Evolutionary conservation across 2,797 vertebrate genomes (phyloP), one percentile per base, ranked within the genome.

Genomic region (Sebastes minor): DNA sequence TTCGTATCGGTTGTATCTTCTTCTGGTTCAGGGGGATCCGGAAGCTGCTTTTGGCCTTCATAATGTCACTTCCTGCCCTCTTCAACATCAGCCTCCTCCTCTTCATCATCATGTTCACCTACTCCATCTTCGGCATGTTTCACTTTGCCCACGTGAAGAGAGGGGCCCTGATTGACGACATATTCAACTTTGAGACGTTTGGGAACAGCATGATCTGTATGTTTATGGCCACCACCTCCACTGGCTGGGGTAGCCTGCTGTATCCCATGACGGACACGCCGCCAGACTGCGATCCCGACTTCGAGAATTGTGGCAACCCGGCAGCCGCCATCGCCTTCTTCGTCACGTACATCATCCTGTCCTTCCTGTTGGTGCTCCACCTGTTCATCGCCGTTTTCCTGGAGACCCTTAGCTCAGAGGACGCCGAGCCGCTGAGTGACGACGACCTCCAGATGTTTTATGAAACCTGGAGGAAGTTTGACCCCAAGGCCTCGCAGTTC

Each of bases 11-110:
- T 2, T 96, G 97, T 0, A 91, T 98, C 49, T 91, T 98, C 38
- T 94, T 94, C 0, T 96, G 94, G 1, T 94, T 96, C 1, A 97
- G 96, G 85, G 95, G 96, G 49, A 97, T 98, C 87, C 92, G 96
- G 59, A 98, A 94, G 0, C 93, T 99, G 42, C 92, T 99, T 38
- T 95, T 97, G 2, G 96, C 96, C 16, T 93, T 98, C 55, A 95
- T 98, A 96, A 97, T 96, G 97, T 98, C 97, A 2, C 95, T 99
- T 86, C 98, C 98, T 0, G 98, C 97, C 53, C 95, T 99, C 22
- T 96, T 98, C 92, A 99, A 99, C 94, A 97, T 99, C 0, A 95
- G 97, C 57, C 94, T 98, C 7, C 94, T 99, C 4, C 95, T 98
- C 28, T 96, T 98, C 91, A 83, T 99, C 0, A 95, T 98, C 78